Evolutionary conservation across 2,113 vertebrate species (phyloP).

Genomic region (Melanerpes aurifrons): DNA sequence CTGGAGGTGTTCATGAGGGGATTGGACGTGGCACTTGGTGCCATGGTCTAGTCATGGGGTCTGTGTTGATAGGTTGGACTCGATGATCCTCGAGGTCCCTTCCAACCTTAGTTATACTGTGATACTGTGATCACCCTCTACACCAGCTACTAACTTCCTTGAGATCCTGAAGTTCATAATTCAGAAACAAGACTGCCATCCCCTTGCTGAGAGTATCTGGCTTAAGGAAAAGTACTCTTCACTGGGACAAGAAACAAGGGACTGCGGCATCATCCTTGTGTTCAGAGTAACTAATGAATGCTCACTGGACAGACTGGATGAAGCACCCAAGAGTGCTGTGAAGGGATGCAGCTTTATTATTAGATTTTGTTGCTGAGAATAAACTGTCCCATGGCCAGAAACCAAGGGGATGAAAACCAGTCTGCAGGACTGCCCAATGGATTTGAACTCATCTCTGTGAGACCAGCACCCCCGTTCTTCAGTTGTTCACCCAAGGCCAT

Average conservation of each 20-base stretch:
- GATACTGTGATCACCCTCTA: background rate
- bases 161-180: background rate
- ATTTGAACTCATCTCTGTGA: background rate
- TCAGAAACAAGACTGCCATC: background rate
- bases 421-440: background rate
- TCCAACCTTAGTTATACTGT: too few species aligned
- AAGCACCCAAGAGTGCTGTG: background rate
- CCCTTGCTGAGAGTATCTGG: background rate
- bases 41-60: too few species aligned
- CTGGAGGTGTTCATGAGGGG: too few species aligned
- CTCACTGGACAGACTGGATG: background rate
- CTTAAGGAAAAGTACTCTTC: background rate
- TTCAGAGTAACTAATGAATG: background rate
- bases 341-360: conserved; percentile 20
- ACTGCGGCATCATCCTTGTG: background rate
- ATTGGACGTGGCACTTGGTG: too few species aligned
- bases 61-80: too few species aligned
- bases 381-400: background rate
- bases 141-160: background rate
- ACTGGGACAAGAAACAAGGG: background rate
- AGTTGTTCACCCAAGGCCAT: background rate
- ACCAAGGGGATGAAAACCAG: background rate
- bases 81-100: too few species aligned
- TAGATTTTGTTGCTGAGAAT: background rate
- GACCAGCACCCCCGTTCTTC: background rate